phyloP scores from a whole-genome alignment of 2,113 vertebrate genomes.

The Lasiurus borealis region DNA sequence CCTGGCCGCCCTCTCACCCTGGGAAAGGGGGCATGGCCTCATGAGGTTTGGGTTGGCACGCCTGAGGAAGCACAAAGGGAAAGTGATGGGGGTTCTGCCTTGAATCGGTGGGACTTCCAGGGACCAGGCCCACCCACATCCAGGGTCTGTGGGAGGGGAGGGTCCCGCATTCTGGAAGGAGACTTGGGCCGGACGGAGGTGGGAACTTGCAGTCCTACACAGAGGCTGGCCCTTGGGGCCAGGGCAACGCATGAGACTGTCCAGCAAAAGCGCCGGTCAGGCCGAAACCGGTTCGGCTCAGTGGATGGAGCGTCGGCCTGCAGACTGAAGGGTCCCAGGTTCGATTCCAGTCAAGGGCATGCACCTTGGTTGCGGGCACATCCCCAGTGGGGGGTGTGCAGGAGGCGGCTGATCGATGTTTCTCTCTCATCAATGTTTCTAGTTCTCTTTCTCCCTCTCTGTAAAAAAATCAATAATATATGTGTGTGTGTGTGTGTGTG shows the following conservation, averaged over 20 bases:
- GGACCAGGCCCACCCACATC: neutral
- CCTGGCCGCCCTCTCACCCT: accelerated
- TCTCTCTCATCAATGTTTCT: no score
- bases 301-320: no score
- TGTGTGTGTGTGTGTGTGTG: no score
- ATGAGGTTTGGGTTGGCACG: neutral
- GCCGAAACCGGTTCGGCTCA: no score
- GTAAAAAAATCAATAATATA: no score
- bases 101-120: neutral
- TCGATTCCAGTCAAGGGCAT: no score
- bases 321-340: no score
- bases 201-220: accelerated
- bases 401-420: no score
- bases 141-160: neutral
- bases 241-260: neutral
- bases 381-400: no score
- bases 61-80: neutral
- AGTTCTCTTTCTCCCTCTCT: no score
- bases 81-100: neutral
- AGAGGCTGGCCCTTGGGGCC: neutral
- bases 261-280: no score
- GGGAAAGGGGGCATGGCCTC: neutral
- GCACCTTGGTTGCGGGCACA: no score
- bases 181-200: neutral
- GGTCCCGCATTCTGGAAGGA: neutral